A percentile compares a stretch with the other conserved stretches of the same genome.
phyloP scores from a whole-genome alignment of 2,888 invertebrate species.

The Endomychus coccineus region DNA sequence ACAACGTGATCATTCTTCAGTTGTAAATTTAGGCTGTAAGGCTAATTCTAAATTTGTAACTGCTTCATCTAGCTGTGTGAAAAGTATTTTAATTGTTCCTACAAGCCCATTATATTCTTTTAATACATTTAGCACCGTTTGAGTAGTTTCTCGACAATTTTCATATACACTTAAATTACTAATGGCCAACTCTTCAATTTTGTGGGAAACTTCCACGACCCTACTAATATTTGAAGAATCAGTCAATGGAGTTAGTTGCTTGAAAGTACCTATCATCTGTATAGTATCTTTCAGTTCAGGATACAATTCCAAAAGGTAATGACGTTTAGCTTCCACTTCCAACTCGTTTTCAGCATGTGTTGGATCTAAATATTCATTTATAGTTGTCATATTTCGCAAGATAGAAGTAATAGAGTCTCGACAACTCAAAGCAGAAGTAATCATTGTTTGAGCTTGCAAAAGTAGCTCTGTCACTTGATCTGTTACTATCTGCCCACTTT shows the following conservation, averaged over 20 bases:
- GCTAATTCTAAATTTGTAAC: slow-evolving; percentile 43
- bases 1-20: slow-evolving; percentile 30
- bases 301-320: slow-evolving; percentile 44
- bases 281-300: slow-evolving; percentile 43
- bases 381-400: slow-evolving; percentile 43
- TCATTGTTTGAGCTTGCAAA: slow-evolving; percentile 45
- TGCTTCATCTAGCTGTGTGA: slow-evolving; percentile 43
- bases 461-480: slow-evolving; percentile 41
- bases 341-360: slow-evolving; percentile 41
- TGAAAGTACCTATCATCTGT: slow-evolving; percentile 38
- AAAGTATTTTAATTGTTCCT: slow-evolving; percentile 43
- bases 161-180: slow-evolving; percentile 41
- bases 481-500: slow-evolving; percentile 29
- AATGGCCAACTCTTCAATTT: slow-evolving; percentile 41
- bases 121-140: slow-evolving; percentile 41
- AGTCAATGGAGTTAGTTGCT: slow-evolving; percentile 40
- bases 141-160: slow-evolving; percentile 38
- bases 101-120: slow-evolving; percentile 47
- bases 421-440: slow-evolving; percentile 47
- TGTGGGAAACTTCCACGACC: slow-evolving; percentile 42
- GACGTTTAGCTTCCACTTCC: slow-evolving; percentile 44
- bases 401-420: slow-evolving; percentile 45
- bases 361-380: slow-evolving; percentile 46
- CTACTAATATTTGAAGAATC: slow-evolving; percentile 42
- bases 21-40: slow-evolving; percentile 35